Conservation (phyloP, 2,797 vertebrate genomes). For the Eidolon dupreanum region DNA sequence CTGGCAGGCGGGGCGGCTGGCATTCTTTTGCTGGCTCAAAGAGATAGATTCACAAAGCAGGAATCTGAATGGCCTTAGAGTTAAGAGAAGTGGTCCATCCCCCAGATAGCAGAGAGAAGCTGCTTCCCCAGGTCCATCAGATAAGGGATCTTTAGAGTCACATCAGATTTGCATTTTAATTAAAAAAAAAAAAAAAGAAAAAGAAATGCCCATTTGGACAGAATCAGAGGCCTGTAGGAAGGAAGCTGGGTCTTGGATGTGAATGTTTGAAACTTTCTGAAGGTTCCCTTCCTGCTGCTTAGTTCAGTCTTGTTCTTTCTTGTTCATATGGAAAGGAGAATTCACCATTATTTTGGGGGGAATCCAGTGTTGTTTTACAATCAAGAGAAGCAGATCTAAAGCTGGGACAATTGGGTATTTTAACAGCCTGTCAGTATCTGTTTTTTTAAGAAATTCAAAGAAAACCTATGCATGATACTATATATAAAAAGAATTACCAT, state of each 20-base stretch:
- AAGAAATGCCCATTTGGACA: background rate
- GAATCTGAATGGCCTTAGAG: background rate
- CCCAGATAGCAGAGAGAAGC: background rate
- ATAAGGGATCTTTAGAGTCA: background rate
- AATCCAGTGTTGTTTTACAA: background rate
- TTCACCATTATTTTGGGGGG: background rate
- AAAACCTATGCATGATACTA: background rate
- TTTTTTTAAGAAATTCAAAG: conserved; percentile 32
- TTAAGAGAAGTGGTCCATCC: background rate
- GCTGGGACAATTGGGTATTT: background rate
- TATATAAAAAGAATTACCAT: background rate
- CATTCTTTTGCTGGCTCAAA: background rate
- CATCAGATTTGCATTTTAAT: background rate
- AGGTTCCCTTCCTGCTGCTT: background rate
- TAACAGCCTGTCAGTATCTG: background rate
- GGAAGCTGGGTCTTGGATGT: background rate
- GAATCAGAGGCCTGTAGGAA: background rate
- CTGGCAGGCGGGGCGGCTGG: background rate
- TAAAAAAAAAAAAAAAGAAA: background rate
- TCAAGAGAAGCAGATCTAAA: background rate
- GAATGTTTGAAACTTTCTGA: background rate
- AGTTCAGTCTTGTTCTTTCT: background rate
- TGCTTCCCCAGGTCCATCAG: background rate
- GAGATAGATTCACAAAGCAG: background rate
- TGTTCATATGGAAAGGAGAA: background rate